Conservation (phyloP, 1,140 invertebrate genomes). For the Aphaenogaster rudis region DNA sequence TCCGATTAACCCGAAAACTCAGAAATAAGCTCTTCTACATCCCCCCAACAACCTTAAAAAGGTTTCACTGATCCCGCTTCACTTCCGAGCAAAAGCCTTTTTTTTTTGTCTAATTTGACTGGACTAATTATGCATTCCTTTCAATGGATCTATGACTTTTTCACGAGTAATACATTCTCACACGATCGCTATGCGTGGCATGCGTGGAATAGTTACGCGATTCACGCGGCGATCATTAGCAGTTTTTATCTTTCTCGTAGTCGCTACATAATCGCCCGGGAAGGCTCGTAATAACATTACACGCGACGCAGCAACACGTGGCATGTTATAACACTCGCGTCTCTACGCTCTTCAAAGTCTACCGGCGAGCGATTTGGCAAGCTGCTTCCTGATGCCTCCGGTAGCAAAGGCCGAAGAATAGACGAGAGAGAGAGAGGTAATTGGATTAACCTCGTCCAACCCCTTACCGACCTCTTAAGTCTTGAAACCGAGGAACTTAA, state of each 20-base stretch:
- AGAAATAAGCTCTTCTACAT: no score
- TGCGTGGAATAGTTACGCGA: neutral
- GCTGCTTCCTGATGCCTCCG: conserved; percentile 56
- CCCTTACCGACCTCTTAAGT: neutral
- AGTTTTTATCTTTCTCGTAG: conserved; percentile 2
- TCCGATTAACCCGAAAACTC: no score
- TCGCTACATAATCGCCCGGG: conserved; percentile 15
- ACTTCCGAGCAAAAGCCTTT: no score
- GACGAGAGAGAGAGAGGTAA: conserved; percentile 39
- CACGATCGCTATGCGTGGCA: neutral
- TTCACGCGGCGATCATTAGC: neutral
- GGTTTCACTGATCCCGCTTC: no score
- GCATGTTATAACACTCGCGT: conserved; percentile 74
- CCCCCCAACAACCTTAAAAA: no score
- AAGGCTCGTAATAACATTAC: conserved; percentile 15
- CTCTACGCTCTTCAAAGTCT: conserved; percentile 21
- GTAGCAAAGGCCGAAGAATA: conserved; percentile 38
- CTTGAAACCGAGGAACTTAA: conserved; percentile 23
- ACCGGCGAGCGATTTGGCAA: conserved; percentile 68
- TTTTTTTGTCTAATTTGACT: no score
- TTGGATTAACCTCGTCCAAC: conserved; percentile 59
- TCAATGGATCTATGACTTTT: neutral
- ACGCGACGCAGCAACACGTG: conserved; percentile 76
- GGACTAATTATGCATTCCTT: neutral
- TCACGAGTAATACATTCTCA: neutral